Conservation (phyloP, 2,888 invertebrate species). For the Nemotelus pantherinus region DNA sequence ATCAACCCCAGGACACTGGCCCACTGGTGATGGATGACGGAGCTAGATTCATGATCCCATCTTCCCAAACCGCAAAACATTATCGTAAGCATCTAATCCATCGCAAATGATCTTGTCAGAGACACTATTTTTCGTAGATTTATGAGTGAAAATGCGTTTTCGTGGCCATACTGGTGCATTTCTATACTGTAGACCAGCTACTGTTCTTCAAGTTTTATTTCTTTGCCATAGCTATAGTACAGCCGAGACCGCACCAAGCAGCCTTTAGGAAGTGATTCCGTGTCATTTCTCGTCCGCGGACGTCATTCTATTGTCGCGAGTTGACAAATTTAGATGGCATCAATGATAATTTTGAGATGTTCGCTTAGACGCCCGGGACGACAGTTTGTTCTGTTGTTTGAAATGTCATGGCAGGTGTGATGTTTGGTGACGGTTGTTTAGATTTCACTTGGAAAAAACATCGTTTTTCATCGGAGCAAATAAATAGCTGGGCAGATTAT, state of each 20-base stretch:
- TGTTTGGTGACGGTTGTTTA: conserved; percentile 32
- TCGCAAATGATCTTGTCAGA: conserved; percentile 34
- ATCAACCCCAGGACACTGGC: conserved; percentile 7
- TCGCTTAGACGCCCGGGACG: not conserved
- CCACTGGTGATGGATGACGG: not conserved
- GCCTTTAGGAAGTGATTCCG: conserved; percentile 14
- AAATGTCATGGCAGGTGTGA: conserved; percentile 39
- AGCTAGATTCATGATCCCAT: not conserved
- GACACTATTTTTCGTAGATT: conserved; percentile 28
- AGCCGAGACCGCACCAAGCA: not conserved
- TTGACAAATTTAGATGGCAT: conserved; percentile 42
- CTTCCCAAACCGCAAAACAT: conserved; percentile 18
- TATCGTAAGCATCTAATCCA: not conserved
- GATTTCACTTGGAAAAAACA: conserved; percentile 36
- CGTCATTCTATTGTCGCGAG: conserved; percentile 41
- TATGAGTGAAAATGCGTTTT: conserved; percentile 42
- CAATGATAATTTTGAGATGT: conserved; percentile 32
- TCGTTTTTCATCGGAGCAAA: conserved; percentile 29
- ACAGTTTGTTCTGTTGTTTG: conserved; percentile 11
- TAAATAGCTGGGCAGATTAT: conserved; percentile 28
- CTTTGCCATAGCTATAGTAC: not conserved
- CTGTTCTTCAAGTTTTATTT: not conserved
- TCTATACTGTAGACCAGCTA: not conserved
- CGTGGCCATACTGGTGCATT: conserved; percentile 19
- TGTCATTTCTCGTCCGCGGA: conserved; percentile 28